Percentiles rank a stretch among this genome's conserved stretches.
Conservation (phyloP, 2,888 invertebrate species). For the Villa cingulata region DNA sequence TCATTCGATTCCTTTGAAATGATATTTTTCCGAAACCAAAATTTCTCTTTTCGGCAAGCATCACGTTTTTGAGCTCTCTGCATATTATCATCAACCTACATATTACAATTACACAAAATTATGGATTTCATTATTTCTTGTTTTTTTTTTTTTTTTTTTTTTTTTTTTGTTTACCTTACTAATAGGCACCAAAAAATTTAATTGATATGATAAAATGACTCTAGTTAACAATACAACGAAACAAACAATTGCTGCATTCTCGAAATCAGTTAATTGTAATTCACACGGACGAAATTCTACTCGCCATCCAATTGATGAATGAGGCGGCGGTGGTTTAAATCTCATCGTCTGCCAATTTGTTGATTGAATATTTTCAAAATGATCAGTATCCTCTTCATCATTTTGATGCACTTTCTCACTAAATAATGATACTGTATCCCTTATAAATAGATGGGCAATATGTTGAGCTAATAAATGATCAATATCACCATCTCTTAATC, state of each 20-base stretch:
- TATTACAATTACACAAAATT: too few species aligned
- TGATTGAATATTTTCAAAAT: conserved; percentile 99
- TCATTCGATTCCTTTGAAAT: neutral
- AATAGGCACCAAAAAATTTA: conserved; percentile 94
- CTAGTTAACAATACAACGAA: conserved; percentile 94
- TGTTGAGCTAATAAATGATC: conserved; percentile 90
- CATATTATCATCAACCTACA: conserved; percentile 89
- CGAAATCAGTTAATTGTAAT: conserved; percentile 97
- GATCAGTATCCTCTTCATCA: conserved; percentile 87
- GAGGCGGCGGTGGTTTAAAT: conserved; percentile 95
- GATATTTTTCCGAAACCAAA: conserved; percentile 62
- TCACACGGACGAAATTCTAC: conserved; percentile 99
- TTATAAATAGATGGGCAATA: conserved; percentile 93
- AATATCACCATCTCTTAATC: conserved; percentile 74
- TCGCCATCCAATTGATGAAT: conserved; percentile 95
- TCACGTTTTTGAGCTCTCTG: conserved; percentile 82
- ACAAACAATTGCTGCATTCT: conserved; percentile 97
- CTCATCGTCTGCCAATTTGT: conserved; percentile 99
- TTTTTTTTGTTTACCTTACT: conserved; percentile 87
- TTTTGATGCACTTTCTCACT: conserved; percentile 90
- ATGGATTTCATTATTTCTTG: too few species aligned
- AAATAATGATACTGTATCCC: conserved; percentile 91
- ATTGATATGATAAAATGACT: conserved; percentile 89
- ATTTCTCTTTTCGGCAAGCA: conserved; percentile 69
- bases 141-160: too few species aligned